A percentile compares a stretch with the other conserved stretches of the same genome.
Evolutionary conservation across 2,888 invertebrate species (phyloP).

Genomic region (Criorhina ranunculi): DNA sequence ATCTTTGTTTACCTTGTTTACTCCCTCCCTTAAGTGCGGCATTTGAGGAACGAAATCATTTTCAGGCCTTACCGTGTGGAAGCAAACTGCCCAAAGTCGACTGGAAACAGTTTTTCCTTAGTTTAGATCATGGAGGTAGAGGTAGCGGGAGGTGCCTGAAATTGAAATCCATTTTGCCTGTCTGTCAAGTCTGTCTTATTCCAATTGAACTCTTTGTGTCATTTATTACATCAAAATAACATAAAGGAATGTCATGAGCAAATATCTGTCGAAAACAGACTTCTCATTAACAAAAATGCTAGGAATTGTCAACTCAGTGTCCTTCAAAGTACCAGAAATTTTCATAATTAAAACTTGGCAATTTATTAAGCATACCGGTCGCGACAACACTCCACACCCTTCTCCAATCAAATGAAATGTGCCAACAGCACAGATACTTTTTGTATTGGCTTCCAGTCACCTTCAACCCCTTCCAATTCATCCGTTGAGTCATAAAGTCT

Average conservation of each 20-base stretch:
- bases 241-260: neutral
- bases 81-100: no score
- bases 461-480: slow-evolving; percentile 57
- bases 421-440: slow-evolving; percentile 38
- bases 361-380: slow-evolving; percentile 18
- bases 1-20: no score
- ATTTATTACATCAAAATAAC: neutral
- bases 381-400: slow-evolving; percentile 2
- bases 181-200: no score
- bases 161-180: no score
- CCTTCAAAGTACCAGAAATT: slow-evolving; percentile 21
- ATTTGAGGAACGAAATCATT: no score
- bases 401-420: neutral
- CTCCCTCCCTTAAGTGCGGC: no score
- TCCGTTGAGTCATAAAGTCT: slow-evolving; percentile 36
- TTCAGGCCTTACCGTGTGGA: no score
- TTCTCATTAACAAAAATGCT: neutral
- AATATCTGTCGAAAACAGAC: neutral
- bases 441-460: slow-evolving; percentile 32
- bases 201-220: neutral
- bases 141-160: no score
- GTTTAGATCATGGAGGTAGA: no score
- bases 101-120: no score
- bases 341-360: slow-evolving; percentile 50
- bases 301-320: slow-evolving; percentile 13